phyloP scores from a whole-genome alignment of 2,797 vertebrate genomes.

The Cephalopachus bancanus region DNA sequence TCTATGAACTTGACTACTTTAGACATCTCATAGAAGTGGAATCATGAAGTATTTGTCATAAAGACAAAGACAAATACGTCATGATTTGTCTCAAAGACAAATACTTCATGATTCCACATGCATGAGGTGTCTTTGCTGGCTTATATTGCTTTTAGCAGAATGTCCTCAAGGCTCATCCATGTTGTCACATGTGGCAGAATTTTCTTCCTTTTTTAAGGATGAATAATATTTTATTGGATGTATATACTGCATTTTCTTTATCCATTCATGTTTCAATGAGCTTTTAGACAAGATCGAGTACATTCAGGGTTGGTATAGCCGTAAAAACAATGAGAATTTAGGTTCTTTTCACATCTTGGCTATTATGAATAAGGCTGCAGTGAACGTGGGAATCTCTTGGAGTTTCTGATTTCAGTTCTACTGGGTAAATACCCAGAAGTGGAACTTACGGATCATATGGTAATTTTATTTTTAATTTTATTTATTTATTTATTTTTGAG shows the following conservation, averaged over 20 bases:
- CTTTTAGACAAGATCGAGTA: no score
- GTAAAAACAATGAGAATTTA: background rate
- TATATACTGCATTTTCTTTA: background rate
- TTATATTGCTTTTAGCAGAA: background rate
- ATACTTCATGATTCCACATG: no score
- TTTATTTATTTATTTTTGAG: no score
- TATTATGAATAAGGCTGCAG: background rate
- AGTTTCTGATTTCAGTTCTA: background rate
- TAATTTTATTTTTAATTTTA: background rate
- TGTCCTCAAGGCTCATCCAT: background rate
- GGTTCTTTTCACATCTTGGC: background rate
- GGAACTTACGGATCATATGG: no score
- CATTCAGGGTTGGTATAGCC: no score
- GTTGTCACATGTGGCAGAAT: background rate
- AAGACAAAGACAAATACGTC: no score
- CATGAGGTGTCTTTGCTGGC: no score
- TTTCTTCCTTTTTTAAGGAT: background rate
- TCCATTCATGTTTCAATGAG: background rate
- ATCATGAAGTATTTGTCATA: background rate
- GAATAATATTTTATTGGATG: background rate
- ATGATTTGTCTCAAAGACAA: no score
- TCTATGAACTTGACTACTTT: background rate
- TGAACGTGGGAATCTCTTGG: background rate
- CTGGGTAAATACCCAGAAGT: background rate
- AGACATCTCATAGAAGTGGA: background rate